These are phyloP conservation scores for Promerops cafer DNA, from an alignment of 2,113 vertebrate species.

Conservation along the genomic window DNA sequence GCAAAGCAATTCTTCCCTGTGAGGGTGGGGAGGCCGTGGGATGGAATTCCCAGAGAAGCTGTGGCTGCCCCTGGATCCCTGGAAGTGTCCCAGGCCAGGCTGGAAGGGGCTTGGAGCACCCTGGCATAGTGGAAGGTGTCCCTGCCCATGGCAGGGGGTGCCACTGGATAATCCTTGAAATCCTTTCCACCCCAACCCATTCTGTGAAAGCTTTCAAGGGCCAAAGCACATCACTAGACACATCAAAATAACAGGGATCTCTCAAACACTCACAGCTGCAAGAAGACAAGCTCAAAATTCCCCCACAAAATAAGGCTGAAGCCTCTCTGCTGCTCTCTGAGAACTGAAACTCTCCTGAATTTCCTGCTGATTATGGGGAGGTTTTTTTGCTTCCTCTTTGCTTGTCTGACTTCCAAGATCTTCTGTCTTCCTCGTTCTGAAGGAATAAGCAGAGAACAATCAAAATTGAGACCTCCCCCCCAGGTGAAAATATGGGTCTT, in stretches of 20 bases:
- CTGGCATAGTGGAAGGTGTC: not conserved
- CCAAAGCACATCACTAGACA: not conserved
- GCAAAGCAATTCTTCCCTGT: not conserved
- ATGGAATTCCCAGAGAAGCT: not conserved
- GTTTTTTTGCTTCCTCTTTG: not conserved
- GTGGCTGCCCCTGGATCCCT: not conserved
- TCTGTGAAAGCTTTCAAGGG: not conserved
- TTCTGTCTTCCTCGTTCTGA: not conserved
- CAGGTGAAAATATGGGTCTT: not conserved
- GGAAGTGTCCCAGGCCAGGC: not conserved
- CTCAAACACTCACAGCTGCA: not conserved
- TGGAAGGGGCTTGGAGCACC: fast-evolving
- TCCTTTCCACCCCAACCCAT: not conserved
- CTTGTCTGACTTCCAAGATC: not conserved
- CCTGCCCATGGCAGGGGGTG: not conserved
- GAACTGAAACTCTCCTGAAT: not conserved
- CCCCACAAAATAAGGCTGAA: no score
- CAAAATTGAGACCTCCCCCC: fast-evolving
- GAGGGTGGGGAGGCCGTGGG: not conserved
- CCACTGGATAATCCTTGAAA: no score
- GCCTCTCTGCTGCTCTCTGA: not conserved
- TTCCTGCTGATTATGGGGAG: not conserved
- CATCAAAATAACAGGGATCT: not conserved
- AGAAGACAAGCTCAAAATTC: not conserved
- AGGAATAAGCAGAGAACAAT: not conserved